Percentiles rank a stretch among this genome's conserved stretches.
Evolutionary conservation across 2,888 invertebrate species (phyloP).

Genomic region (Scaptomyza tumidula): DNA sequence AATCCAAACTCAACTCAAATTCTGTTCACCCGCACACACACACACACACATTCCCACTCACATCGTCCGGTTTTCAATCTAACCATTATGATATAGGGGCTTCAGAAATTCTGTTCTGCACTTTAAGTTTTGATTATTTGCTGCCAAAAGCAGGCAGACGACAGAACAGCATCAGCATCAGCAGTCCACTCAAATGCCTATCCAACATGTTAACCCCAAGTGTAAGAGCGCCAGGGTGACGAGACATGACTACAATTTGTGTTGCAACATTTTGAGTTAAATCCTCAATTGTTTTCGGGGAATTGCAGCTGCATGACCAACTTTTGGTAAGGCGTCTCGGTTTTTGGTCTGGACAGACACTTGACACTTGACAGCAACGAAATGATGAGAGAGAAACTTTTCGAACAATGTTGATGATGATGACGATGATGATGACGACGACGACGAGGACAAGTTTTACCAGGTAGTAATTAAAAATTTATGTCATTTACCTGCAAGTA

Average conservation of each 20-base stretch:
- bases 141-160: slow-evolving; percentile 54
- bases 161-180: slow-evolving; percentile 12
- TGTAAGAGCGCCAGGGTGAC: not conserved
- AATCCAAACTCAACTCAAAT: slow-evolving; percentile 29
- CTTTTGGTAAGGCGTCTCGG: slow-evolving; percentile 25
- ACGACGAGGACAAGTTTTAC: slow-evolving; percentile 55
- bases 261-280: slow-evolving; percentile 42
- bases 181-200: slow-evolving; percentile 9
- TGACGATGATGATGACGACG: slow-evolving; percentile 35
- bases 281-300: slow-evolving; percentile 26
- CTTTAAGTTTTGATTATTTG: slow-evolving; percentile 69
- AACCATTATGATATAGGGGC: slow-evolving; percentile 37
- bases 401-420: slow-evolving; percentile 33
- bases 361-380: slow-evolving; percentile 74
- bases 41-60: not conserved
- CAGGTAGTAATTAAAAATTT: slow-evolving; percentile 75
- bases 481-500: slow-evolving; percentile 79
- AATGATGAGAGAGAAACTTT: slow-evolving; percentile 74
- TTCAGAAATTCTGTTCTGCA: slow-evolving; percentile 9
- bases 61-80: slow-evolving; percentile 21
- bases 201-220: slow-evolving; percentile 40
- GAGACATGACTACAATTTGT: slow-evolving; percentile 43
- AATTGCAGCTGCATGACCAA: slow-evolving; percentile 37
- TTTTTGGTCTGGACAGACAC: slow-evolving; percentile 46
- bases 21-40: slow-evolving; percentile 2